phyloP scores from a whole-genome alignment of 2,888 invertebrate genomes.

The Sesia bembeciformis region DNA sequence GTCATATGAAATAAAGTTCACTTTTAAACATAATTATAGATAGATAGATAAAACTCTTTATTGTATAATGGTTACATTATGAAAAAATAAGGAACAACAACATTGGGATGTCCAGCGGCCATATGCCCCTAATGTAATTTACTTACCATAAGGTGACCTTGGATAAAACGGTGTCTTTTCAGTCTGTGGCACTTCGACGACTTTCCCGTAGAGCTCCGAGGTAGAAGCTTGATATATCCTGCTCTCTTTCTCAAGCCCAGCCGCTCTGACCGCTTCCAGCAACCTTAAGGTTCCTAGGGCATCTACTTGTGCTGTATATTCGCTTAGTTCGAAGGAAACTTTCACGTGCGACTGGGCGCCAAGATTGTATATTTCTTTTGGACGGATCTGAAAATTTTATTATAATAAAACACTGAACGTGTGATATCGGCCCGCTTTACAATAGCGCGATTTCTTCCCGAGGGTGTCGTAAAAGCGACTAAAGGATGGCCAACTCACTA shows the following conservation, averaged over 20 bases:
- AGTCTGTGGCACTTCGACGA: constrained; percentile 92
- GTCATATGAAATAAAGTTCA: too few species aligned
- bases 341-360: constrained; percentile 99
- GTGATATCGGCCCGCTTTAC: too few species aligned
- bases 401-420: not conserved
- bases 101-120: too few species aligned
- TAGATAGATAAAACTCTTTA: too few species aligned
- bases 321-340: constrained; percentile 98
- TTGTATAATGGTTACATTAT: too few species aligned
- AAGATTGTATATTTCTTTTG: constrained; percentile 97
- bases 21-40: too few species aligned
- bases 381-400: constrained; percentile 66
- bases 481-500: too few species aligned
- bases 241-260: constrained; percentile 85
- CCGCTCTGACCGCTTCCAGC: constrained; percentile 93
- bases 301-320: constrained; percentile 99
- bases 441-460: too few species aligned
- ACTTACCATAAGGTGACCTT: constrained; percentile 93
- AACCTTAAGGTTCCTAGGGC: constrained; percentile 94
- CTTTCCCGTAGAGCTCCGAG: constrained; percentile 95
- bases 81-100: too few species aligned
- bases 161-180: constrained; percentile 98
- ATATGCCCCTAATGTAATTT: too few species aligned
- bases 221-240: constrained; percentile 97
- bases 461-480: too few species aligned